phyloP scores from a whole-genome alignment of 2,888 invertebrate genomes.

The Chromoteleia sp. region DNA sequence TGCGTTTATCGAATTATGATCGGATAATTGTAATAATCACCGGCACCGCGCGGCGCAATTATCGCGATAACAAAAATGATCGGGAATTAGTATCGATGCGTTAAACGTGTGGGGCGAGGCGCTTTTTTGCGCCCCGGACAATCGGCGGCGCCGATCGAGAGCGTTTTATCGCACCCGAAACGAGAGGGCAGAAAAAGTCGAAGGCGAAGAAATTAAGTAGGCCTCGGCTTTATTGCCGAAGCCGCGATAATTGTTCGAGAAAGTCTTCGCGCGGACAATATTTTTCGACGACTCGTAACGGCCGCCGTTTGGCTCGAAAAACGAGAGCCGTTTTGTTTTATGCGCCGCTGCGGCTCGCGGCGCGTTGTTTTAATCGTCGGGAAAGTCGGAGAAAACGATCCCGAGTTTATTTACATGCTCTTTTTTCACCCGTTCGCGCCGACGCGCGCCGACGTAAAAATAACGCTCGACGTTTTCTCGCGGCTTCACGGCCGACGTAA shows the following conservation, averaged over 20 bases:
- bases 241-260: conserved; percentile 39
- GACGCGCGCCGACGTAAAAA: no score
- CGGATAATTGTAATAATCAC: conserved; percentile 71
- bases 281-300: not conserved
- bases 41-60: conserved; percentile 53
- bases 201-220: conserved; percentile 27
- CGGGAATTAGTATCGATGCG: conserved; percentile 67
- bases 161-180: conserved; percentile 28
- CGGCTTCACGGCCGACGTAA: no score
- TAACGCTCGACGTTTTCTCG: no score
- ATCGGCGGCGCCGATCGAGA: conserved; percentile 50
- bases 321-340: no score
- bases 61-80: conserved; percentile 66
- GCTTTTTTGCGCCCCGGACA: conserved; percentile 30
- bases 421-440: no score
- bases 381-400: conserved; percentile 1
- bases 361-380: no score
- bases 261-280: conserved; percentile 21
- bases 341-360: no score
- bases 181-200: not conserved
- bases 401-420: not conserved
- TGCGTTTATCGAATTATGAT: conserved; percentile 70
- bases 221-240: conserved; percentile 33
- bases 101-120: conserved; percentile 53
- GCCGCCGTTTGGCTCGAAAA: not conserved